These are phyloP conservation scores for Sinodicranocentrus sp. DNA, from an alignment of 2,888 invertebrate species.

Conservation along the genomic window DNA sequence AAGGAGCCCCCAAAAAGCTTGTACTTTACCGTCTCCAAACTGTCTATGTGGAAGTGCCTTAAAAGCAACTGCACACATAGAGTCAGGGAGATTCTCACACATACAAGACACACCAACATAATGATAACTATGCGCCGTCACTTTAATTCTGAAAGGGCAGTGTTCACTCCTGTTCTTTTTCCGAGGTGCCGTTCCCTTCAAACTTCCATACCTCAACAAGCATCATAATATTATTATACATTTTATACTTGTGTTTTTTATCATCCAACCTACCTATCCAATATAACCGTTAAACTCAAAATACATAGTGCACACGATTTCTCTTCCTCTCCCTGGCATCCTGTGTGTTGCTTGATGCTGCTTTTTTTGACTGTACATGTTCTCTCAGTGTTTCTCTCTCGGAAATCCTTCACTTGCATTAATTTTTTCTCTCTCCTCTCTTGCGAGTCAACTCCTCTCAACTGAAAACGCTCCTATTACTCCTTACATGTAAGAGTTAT, in stretches of 20 bases:
- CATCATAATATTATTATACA: neutral
- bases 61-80: too few relatives aligned
- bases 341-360: too few relatives aligned
- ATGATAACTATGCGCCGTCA: constrained; percentile 21
- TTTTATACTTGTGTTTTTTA: neutral
- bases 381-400: neutral
- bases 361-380: too few relatives aligned
- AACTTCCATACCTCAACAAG: neutral
- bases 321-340: too few relatives aligned
- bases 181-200: constrained; percentile 53
- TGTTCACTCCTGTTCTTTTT: constrained; percentile 40
- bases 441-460: neutral
- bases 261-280: neutral
- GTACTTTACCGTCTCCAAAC: too few relatives aligned
- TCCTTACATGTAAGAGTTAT: neutral
- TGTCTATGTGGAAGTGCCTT: too few relatives aligned
- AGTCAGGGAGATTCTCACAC: too few relatives aligned
- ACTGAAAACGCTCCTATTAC: too few relatives aligned
- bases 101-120: constrained; percentile 1
- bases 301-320: too few relatives aligned
- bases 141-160: constrained; percentile 30
- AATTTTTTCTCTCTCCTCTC: neutral
- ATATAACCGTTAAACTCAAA: neutral
- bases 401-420: constrained; percentile 40
- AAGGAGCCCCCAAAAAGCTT: too few relatives aligned